A percentile compares a stretch with the other conserved stretches of the same genome.
These are phyloP conservation scores for Thaumetopoea pityocampa DNA, from an alignment of 1,140 invertebrate genomes.

Conservation along the genomic window DNA sequence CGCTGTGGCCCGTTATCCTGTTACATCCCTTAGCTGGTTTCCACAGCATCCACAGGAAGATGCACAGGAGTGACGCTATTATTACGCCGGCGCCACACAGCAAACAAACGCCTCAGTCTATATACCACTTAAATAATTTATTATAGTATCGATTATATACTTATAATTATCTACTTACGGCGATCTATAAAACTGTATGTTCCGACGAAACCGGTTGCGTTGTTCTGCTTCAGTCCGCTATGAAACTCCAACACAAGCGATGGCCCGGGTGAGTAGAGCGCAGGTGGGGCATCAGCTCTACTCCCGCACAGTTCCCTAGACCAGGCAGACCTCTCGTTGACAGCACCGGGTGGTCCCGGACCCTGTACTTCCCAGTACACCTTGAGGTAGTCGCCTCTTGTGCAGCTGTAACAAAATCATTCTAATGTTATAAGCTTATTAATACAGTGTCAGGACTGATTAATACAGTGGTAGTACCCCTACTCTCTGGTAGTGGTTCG, in stretches of 20 bases:
- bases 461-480: too few species aligned
- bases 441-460: too few species aligned
- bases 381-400: constrained; percentile 86
- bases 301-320: constrained; percentile 86
- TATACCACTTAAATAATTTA: too few species aligned
- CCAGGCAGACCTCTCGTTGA: constrained; percentile 88
- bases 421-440: too few species aligned
- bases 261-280: constrained; percentile 87
- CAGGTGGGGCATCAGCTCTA: constrained; percentile 82
- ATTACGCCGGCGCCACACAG: too few species aligned
- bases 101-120: too few species aligned
- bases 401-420: constrained; percentile 83
- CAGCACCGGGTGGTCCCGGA: constrained; percentile 78
- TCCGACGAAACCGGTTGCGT: constrained; percentile 86
- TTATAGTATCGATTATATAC: too few species aligned
- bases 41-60: too few species aligned
- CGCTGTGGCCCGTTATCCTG: too few species aligned
- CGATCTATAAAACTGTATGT: constrained; percentile 89
- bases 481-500: too few species aligned
- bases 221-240: constrained; percentile 75
- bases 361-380: constrained; percentile 79
- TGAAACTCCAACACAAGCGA: constrained; percentile 91
- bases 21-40: too few species aligned
- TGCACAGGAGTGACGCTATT: too few species aligned
- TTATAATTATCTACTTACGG: constrained; percentile 85